Conservation (phyloP, 2,113 vertebrate genomes). For the Scalopus aquaticus region DNA sequence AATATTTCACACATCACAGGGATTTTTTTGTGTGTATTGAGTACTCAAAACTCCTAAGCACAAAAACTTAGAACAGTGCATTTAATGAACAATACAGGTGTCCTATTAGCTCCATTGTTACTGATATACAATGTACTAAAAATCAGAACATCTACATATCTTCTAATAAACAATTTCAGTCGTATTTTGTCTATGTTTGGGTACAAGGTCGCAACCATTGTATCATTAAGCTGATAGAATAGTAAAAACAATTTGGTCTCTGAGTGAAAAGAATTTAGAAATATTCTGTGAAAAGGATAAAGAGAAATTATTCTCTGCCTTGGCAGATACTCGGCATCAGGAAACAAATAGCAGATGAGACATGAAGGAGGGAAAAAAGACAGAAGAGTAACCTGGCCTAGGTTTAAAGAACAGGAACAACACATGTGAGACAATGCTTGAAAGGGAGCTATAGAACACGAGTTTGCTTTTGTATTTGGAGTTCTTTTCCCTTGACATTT, state of each 20-base stretch:
- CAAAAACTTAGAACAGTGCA: background rate
- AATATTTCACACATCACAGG: background rate
- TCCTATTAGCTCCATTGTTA: background rate
- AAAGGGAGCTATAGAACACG: background rate
- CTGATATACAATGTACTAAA: background rate
- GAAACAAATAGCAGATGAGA: background rate
- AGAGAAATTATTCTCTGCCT: background rate
- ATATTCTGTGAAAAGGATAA: background rate
- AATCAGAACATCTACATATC: background rate
- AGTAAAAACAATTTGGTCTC: background rate
- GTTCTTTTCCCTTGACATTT: background rate
- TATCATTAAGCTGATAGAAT: background rate
- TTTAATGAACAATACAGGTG: background rate
- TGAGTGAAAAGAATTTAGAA: constrained; percentile 11
- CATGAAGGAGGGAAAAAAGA: background rate
- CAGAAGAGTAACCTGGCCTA: background rate
- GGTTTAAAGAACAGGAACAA: background rate
- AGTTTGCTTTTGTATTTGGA: background rate
- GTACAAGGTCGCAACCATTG: background rate
- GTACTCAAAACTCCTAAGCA: background rate
- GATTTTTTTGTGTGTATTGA: background rate
- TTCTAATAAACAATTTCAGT: background rate
- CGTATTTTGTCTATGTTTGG: background rate
- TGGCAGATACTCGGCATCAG: background rate
- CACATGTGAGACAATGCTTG: background rate